A percentile compares a stretch with the other conserved stretches of the same genome.
Evolutionary conservation across 1,140 invertebrate genomes (phyloP).

Genomic region (Pseudomyrmex sp.): DNA sequence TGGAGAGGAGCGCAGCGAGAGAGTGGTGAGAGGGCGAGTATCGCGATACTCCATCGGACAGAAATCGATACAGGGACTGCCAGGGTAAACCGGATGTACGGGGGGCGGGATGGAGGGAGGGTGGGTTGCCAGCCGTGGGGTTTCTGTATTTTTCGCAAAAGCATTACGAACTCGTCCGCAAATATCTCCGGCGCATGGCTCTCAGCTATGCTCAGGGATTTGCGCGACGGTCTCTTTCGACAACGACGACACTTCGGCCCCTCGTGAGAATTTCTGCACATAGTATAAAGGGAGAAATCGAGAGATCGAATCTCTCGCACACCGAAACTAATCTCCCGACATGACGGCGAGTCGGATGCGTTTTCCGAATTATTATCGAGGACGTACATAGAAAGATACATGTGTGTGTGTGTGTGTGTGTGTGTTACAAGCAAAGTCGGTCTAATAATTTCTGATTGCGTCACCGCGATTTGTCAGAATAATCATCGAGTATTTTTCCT

Average conservation of each 20-base stretch:
- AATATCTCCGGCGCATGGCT: constrained; percentile 75
- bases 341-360: neutral
- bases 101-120: constrained; percentile 24
- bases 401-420: too few species aligned
- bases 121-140: constrained; percentile 47
- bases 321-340: constrained; percentile 31
- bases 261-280: too few species aligned
- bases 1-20: constrained; percentile 31
- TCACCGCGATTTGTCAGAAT: neutral
- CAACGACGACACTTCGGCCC: neutral
- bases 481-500: too few species aligned
- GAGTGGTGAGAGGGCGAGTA: constrained; percentile 72
- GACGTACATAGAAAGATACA: neutral
- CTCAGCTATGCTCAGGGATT: constrained; percentile 72
- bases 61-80: constrained; percentile 83
- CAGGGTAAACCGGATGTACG: constrained; percentile 64
- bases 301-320: constrained; percentile 32
- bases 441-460: neutral
- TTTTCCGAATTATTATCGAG: constrained; percentile 24
- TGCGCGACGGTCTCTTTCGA: constrained; percentile 38
- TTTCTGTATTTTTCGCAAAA: constrained; percentile 81
- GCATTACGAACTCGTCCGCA: constrained; percentile 77
- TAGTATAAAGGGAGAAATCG: neutral
- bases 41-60: constrained; percentile 81
- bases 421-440: neutral